Conservation (phyloP, 1,140 invertebrate species). For the Sarcophaga bullata region DNA sequence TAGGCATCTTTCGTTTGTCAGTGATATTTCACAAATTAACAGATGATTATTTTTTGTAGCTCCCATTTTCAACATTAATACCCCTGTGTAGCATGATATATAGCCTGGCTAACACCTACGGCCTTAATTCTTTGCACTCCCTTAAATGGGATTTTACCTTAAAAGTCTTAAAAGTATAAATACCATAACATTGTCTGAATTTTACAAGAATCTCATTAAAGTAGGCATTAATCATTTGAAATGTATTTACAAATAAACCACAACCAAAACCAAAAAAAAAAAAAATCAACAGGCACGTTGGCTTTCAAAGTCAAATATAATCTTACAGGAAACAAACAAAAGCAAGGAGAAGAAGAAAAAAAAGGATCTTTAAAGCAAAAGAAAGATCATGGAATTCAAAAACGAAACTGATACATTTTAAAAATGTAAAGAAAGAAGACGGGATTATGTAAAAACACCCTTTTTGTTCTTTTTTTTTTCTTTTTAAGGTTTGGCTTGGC, state of each 20-base stretch:
- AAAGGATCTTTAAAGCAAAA: background rate
- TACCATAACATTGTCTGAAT: conserved; percentile 43
- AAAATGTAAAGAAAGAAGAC: background rate
- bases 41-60: conserved; percentile 60
- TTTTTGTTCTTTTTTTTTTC: too few relatives aligned
- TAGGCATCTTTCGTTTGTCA: background rate
- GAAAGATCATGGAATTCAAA: background rate
- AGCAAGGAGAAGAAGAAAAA: background rate
- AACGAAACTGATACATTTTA: background rate
- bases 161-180: conserved; percentile 47
- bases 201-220: conserved; percentile 65
- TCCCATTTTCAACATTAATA: conserved; percentile 48
- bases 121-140: conserved; percentile 43
- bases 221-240: conserved; percentile 60
- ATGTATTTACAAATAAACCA: background rate
- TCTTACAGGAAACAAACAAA: conserved; percentile 9
- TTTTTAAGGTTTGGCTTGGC: conserved; percentile 36
- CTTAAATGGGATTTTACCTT: too few relatives aligned
- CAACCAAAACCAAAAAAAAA: too few relatives aligned
- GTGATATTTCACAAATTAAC: conserved; percentile 54
- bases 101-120: conserved; percentile 52
- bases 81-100: conserved; percentile 48
- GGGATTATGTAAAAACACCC: conserved; percentile 1
- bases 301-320: background rate
- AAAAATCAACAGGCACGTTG: too few relatives aligned